Evolutionary conservation across 2,888 invertebrate genomes (phyloP), one percentile per base, ranked within the genome.

Genomic region (Perithous albicinctus): DNA sequence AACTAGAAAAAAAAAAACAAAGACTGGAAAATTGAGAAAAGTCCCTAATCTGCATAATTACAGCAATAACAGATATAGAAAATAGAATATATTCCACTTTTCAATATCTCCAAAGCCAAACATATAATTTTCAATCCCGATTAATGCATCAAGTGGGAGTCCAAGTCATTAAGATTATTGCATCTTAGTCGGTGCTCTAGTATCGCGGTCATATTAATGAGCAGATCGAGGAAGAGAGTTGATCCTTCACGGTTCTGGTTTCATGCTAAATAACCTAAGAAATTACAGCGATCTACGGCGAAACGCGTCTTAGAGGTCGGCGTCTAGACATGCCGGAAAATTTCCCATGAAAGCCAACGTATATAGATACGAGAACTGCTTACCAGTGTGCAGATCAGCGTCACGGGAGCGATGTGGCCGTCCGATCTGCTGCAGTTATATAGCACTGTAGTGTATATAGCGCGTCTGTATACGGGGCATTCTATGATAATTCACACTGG

Each of bases 221-320:
- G 75, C 38, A 64, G 23, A 78, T 59, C 70, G 43, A 59, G 61
- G 41, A 59, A 74, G 32, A 32, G 29, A 18, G 43, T 63, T 64
- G 74, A 69, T 74, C 78, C 43, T 70, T 75, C 59, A 54, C 75
- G 78, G 75, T 51, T 73, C 32, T 35, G 23, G 20, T 32, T n/a
- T 48, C 38, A 12, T 23, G 26, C 43, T 82, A 78, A 82, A n/a
- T 82, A 78, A 61, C 70, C 75, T 75, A 78, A 74, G 75, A 82
- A 78, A 82, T 75, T 43, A 43, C 8, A 46, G 4, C 59, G 69
- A 70, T 76, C 59, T 32, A 26, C 54, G 26, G 35, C 41, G 54
- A 64, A 64, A 64, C 70, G 38, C 41, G 18, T 63, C 20, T 23
- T 12, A 54, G 69, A 64, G 48, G 32, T 23, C n/a, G 63, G 26